Base-by-base conservation (phyloP, 1,140 invertebrate genomes). In the Saxidomus purpurata region DNA sequence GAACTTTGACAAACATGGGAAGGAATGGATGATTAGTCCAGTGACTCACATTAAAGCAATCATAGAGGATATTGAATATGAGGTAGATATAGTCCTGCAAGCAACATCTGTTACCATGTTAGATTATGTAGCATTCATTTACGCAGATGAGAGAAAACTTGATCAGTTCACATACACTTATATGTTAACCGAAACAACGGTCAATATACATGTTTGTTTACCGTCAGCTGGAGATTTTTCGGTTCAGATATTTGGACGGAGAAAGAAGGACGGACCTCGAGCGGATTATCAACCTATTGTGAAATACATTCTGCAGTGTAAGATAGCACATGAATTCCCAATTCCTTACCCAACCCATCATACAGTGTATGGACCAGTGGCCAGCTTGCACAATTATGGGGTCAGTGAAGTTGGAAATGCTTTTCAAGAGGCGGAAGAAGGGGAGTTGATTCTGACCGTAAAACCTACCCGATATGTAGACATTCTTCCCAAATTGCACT, bases 81-180 rank as follows among this genome's bases (percentile, higher is more conserved):
- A 77, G 38, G 11, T 87, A 22, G 85, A 87, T 38, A 43, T 87
- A 31, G 55, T 49, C 28, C 22, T 83, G 2, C 15, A 43, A 49
- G 59, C 31, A 17, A 67, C 74, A 55, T 34, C 63, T 49, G 36
- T 9, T 2, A 11, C 17, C 8, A 47, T 87, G 52, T 13, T 25
- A 67, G 74, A 87, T 34, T 63, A 40, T 40, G 34, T 87, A 25
- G 71, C 49, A 43, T 87, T 87, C 49, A 4, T 87, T 17, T 87
- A 79, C 59, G 52, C 79, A 40, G 38, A 61, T 22, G 76, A 87
- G 9, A 25, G 71, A 43, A 87, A 87, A 67, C n/a, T 79, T 9
- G 85, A 87, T 19, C 71, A 87, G 49, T 87, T 87, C 67, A 67
- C 74, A 63, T 87, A 43, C n/a, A 67, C 52, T 17, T 80, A 43